Evolutionary conservation across 2,888 invertebrate genomes (phyloP), one percentile per base, ranked within the genome.

Genomic region (Oscheius sp.): DNA sequence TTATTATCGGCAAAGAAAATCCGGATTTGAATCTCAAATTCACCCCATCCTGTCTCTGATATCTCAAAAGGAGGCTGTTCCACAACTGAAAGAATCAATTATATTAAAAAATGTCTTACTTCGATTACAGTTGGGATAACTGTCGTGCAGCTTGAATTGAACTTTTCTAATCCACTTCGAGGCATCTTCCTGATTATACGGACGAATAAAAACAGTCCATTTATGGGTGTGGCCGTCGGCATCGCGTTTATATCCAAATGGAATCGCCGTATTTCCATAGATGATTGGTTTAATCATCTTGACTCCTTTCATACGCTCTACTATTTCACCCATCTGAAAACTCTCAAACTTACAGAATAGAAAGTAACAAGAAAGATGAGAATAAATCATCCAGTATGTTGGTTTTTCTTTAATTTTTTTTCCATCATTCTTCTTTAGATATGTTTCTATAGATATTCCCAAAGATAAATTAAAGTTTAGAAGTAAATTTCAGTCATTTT

Each of bases 31-130:
- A 97, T 93, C 89, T 98, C 97, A 87, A 98, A 98, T 89, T 98
- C 98, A 78, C 98, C 98, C 97, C 98, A 98, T 1, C 97, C 97
- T 0, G 97, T 97, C 88, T 98, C 97, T 0, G 93, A 94, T 5
- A 98, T 91, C 89, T 97, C 96, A 87, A 95, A 98, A 0, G 97
- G 98, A 0, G 96, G 95, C 87, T 95, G 94, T 0, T 93, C 93
- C 0, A 96, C 91, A 76, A 96, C 93, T 88, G 79, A 69, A 85
- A n/a, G n/a, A n/a, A n/a, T n/a, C n/a, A n/a, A n/a, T n/a, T n/a
- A n/a, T n/a, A n/a, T n/a, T n/a, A n/a, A n/a, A n/a, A n/a, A n/a
- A n/a, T n/a, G n/a, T 45, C 53, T 61, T 63, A 83, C 86, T 88
- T 87, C 97, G 90, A 87, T 94, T 95, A 0, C 93, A 93, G 88